These are phyloP conservation scores for Drosophila subsilvestris DNA, from an alignment of 2,888 invertebrate genomes.

Conservation along the genomic window DNA sequence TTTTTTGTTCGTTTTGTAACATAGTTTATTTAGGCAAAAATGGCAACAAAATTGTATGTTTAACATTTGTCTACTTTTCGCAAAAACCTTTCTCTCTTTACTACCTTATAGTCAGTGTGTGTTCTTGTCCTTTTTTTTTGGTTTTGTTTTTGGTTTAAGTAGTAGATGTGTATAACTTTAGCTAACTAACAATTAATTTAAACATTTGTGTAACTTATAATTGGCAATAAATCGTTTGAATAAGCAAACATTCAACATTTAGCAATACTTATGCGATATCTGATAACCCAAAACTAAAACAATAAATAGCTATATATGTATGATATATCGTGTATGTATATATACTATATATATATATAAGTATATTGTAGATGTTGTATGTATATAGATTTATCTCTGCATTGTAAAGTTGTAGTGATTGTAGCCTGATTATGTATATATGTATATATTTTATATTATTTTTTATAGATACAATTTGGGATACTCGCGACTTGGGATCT, in stretches of 20 bases:
- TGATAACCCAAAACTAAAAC: slow-evolving; percentile 65
- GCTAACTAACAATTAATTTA: slow-evolving; percentile 77
- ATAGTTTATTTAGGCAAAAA: slow-evolving; percentile 84
- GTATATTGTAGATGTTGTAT: slow-evolving; percentile 51
- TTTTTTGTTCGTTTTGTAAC: slow-evolving; percentile 77
- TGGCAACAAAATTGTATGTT: slow-evolving; percentile 83
- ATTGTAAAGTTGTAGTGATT: slow-evolving; percentile 72
- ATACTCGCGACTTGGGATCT: slow-evolving; percentile 24
- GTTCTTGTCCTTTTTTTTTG: slow-evolving; percentile 52
- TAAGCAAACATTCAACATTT: slow-evolving; percentile 77
- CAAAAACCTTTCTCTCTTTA: slow-evolving; percentile 54
- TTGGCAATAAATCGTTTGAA: slow-evolving; percentile 77
- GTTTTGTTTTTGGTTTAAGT: slow-evolving; percentile 47
- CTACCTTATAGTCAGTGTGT: slow-evolving; percentile 61
- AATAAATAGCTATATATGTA: slow-evolving; percentile 71
- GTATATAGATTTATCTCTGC: slow-evolving; percentile 51
- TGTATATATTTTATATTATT: slow-evolving; percentile 38
- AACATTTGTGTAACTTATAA: slow-evolving; percentile 74
- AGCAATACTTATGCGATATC: slow-evolving; percentile 66
- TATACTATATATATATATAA: slow-evolving; percentile 37
- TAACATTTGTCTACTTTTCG: slow-evolving; percentile 75
- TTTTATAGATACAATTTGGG: slow-evolving; percentile 50
- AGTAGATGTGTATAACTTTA: slow-evolving; percentile 74
- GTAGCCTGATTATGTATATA: slow-evolving; percentile 70
- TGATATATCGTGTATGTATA: slow-evolving; percentile 49